phyloP scores from a whole-genome alignment of 1,140 invertebrate species.

The Leptinotarsa undecemlineata region DNA sequence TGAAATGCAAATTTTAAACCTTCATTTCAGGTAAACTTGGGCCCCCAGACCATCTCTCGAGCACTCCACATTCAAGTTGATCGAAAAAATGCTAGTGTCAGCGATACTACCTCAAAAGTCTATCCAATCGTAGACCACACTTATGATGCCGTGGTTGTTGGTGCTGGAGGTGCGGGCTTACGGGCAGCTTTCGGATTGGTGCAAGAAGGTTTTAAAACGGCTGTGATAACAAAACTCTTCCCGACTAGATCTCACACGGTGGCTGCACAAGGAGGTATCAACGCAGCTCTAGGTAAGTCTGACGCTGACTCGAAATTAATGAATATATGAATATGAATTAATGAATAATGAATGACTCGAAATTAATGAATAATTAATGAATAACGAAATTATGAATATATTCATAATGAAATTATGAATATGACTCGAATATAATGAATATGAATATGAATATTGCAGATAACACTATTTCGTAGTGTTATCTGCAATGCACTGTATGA shows the following conservation, averaged over 20 bases:
- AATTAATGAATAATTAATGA: too few relatives aligned
- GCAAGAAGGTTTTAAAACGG: conserved; percentile 86
- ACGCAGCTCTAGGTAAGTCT: conserved; percentile 70
- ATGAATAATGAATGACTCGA: too few relatives aligned
- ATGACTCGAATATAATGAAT: neutral
- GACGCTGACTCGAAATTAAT: neutral
- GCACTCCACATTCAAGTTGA: conserved; percentile 41
- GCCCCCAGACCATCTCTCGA: conserved; percentile 14
- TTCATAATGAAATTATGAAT: too few relatives aligned
- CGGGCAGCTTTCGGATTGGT: conserved; percentile 90
- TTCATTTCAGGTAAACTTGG: neutral
- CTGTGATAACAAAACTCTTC: conserved; percentile 92
- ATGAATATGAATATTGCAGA: too few relatives aligned
- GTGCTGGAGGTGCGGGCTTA: conserved; percentile 90
- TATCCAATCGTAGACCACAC: conserved; percentile 85
- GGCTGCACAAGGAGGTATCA: conserved; percentile 92
- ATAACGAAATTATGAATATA: too few relatives aligned
- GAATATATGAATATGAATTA: too few relatives aligned
- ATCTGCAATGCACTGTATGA: too few relatives aligned
- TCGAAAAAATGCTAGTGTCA: conserved; percentile 37
- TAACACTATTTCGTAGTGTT: too few relatives aligned
- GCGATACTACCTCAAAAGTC: conserved; percentile 30
- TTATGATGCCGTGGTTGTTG: conserved; percentile 92
- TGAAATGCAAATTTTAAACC: too few relatives aligned
- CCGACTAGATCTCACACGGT: conserved; percentile 91